Conservation (phyloP, 2,797 vertebrate genomes). For the Cyprinodon diabolis region DNA sequence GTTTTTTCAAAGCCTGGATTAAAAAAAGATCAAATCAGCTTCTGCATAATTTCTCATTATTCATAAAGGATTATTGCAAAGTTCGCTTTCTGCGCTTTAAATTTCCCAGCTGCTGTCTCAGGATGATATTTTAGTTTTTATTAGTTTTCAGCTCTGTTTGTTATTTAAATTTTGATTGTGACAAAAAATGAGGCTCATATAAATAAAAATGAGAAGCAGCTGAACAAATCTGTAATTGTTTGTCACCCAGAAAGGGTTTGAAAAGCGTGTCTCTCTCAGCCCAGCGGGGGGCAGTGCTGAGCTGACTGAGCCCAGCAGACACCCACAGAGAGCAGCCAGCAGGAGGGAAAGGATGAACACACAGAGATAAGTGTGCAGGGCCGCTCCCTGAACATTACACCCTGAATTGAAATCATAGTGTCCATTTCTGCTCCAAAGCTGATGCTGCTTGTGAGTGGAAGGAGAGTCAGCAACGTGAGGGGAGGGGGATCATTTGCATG, state of each 20-base stretch:
- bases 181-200: background rate
- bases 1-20: background rate
- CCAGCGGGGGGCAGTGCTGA: slow-evolving; percentile 73
- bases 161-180: background rate
- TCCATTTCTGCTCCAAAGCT: slow-evolving; percentile 27
- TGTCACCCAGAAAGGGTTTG: background rate
- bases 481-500: background rate
- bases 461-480: background rate
- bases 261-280: background rate
- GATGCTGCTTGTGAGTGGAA: slow-evolving; percentile 9
- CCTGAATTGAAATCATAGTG: slow-evolving; percentile 24
- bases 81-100: background rate
- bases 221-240: background rate
- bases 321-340: slow-evolving; percentile 9
- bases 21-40: background rate
- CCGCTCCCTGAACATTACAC: slow-evolving; percentile 57
- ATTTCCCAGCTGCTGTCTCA: background rate
- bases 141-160: background rate
- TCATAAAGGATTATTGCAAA: background rate
- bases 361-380: slow-evolving; percentile 10
- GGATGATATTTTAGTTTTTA: background rate
- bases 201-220: background rate
- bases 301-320: slow-evolving; percentile 17
- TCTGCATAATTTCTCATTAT: slow-evolving; percentile 3
- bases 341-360: slow-evolving; percentile 17